Evolutionary conservation across 2,113 vertebrate genomes (phyloP).

Genomic region (Campylomormyrus tamandua): DNA sequence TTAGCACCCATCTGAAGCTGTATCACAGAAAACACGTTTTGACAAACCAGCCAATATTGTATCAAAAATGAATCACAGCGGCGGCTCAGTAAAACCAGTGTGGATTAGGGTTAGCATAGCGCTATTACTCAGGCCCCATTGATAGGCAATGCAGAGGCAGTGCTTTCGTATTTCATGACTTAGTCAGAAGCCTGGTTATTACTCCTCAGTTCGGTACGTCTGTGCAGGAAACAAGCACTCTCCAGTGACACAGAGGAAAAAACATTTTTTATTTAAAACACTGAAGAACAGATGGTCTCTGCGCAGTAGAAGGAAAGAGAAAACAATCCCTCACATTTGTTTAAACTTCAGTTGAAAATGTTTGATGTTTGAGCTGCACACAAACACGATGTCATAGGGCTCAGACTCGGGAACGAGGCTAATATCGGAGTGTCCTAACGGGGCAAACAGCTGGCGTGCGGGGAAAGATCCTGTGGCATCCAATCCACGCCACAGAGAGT

Average conservation of each 20-base stretch:
- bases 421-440: not conserved
- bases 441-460: not conserved
- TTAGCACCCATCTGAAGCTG: not conserved
- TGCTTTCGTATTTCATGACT: not conserved
- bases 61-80: not conserved
- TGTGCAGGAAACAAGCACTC: not conserved
- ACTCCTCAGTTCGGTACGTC: not conserved
- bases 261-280: not conserved
- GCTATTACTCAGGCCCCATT: not conserved
- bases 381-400: not conserved
- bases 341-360: not conserved
- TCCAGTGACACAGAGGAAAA: not conserved
- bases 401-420: not conserved
- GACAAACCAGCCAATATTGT: not conserved
- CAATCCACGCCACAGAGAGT: not conserved
- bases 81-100: not conserved
- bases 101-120: not conserved
- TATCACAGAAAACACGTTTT: not conserved
- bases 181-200: not conserved
- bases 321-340: constrained; percentile 6
- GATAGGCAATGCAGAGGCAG: not conserved
- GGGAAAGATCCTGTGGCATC: not conserved
- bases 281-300: constrained; percentile 18
- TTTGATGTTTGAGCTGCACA: not conserved
- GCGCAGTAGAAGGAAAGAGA: not conserved